Base-by-base conservation (phyloP, 2,797 vertebrate species). In the Acropternis orthonyx region DNA sequence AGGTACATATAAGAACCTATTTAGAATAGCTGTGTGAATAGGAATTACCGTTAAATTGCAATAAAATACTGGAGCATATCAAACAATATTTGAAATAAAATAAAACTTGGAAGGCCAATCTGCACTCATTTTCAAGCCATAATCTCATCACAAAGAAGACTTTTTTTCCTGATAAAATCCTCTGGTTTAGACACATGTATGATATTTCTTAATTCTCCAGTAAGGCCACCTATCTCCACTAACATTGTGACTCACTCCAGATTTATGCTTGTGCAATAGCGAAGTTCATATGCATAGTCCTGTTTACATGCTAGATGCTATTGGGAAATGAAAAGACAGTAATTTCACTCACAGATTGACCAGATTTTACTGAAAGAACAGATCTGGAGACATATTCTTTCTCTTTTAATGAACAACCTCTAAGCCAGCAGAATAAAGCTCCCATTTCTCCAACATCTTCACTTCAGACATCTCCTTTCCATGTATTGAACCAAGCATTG, bases 31-130 rank as follows among this genome's bases (percentile, higher is more conserved):
- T 87, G 4, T 74, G 34, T 79, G 93, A 94, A 74, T 77, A 37
- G 43, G 46, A 95, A 96, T 91, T 79, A 54, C 80, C 34, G 17
- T 85, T 94, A 95, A 96, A 95, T 79, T 80, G 39, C 63, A 74
- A 49, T 39, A 59, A 93, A 88, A 93, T 92, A 68, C 58, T 44
- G 23, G n/a, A 87, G 75, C 74, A 65, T 75, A 93, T 94, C 67
- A 95, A 93, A 72, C 72, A 95, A 74, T 85, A 85, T 80, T 14
- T 79, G 55, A 88, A 92, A 76, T 89, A 8, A 92, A 92, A 94
- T 88, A 76, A 93, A 96, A 94, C 48, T 62, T 68, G 41, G 65
- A 92, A 87, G 63, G 32, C 51, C n/a, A 41, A 44, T 75, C 77
- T 78, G 23, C 34, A 61, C 52, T 83, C 21, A 49, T 59, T 65